These are phyloP conservation scores for Sebastes melanostomus DNA, from an alignment of 2,797 vertebrate genomes.

Conservation along the genomic window DNA sequence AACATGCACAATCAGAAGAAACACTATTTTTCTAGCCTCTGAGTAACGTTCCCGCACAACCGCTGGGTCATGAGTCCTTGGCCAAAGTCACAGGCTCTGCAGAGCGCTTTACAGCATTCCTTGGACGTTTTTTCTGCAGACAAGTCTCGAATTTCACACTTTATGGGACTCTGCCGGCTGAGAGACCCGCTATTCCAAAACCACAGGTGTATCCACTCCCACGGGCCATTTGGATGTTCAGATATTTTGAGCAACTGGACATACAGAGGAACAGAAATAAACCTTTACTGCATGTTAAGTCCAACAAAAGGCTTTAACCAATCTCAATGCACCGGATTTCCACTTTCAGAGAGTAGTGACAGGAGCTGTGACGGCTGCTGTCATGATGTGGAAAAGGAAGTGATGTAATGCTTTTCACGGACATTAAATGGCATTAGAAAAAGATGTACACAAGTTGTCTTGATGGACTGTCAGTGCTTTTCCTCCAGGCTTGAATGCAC, in stretches of 20 bases:
- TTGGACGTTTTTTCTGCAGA: conserved; percentile 57
- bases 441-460: conserved; percentile 38
- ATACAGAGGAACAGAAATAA: conserved; percentile 18
- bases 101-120: conserved; percentile 66
- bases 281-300: neutral
- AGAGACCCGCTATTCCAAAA: conserved; percentile 57
- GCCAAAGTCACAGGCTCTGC: conserved; percentile 50
- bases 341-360: neutral
- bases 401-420: conserved; percentile 12
- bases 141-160: conserved; percentile 70
- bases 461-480: conserved; percentile 6
- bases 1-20: conserved; percentile 29
- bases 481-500: conserved; percentile 20
- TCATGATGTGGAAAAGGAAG: conserved; percentile 12
- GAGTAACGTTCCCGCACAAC: conserved; percentile 23
- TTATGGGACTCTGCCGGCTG: conserved; percentile 49
- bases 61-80: conserved; percentile 31
- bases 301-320: neutral
- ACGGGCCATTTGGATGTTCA: conserved; percentile 42
- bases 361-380: neutral
- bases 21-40: conserved; percentile 26
- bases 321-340: neutral
- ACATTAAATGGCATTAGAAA: conserved; percentile 6
- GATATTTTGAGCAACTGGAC: conserved; percentile 46
- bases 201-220: conserved; percentile 70